Evolutionary conservation across 2,888 invertebrate species (phyloP).

Genomic region (Tipula confusa): DNA sequence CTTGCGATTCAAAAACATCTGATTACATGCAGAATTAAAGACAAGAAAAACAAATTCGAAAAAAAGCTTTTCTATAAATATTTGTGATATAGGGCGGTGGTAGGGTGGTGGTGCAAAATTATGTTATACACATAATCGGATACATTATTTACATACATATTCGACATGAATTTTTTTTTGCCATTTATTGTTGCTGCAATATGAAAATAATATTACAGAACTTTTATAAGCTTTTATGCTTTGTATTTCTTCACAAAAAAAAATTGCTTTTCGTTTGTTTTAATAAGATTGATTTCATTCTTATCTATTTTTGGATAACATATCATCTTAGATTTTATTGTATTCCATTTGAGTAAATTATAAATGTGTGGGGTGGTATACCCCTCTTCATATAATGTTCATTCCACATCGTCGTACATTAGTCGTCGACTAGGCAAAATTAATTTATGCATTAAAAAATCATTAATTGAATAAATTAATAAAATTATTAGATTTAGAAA

Average conservation of each 20-base stretch:
- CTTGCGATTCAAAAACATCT: neutral
- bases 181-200: neutral
- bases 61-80: neutral
- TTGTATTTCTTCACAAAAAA: neutral
- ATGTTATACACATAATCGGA: neutral
- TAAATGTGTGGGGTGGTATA: too few species aligned
- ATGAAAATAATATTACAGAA: neutral
- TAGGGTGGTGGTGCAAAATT: neutral
- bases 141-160: neutral
- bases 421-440: too few species aligned
- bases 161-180: neutral
- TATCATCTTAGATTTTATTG: neutral
- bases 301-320: neutral
- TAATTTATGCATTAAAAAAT: too few species aligned
- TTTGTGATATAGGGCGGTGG: neutral
- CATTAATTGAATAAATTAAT: too few species aligned
- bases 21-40: neutral
- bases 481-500: too few species aligned
- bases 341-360: too few species aligned
- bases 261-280: neutral
- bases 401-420: too few species aligned
- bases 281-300: conserved; percentile 12
- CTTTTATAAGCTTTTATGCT: neutral
- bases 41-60: neutral
- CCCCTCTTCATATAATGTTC: too few species aligned